Percentiles rank a stretch among this genome's conserved stretches.
phyloP scores from a whole-genome alignment of 1,140 invertebrate genomes.

The Anoplolepis gracilipes region DNA sequence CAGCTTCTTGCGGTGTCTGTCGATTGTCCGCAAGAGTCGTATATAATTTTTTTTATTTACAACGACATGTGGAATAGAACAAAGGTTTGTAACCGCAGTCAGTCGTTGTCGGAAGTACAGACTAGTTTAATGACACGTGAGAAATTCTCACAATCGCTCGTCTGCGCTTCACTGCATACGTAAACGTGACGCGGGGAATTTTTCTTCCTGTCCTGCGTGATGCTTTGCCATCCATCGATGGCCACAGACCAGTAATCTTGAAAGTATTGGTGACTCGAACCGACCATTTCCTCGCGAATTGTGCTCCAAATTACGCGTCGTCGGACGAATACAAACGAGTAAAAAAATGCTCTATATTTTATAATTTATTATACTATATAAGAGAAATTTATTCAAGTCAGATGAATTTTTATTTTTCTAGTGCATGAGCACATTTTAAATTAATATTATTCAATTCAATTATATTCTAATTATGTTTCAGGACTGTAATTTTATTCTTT shows the following conservation, averaged over 20 bases:
- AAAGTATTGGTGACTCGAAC: constrained; percentile 32
- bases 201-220: constrained; percentile 58
- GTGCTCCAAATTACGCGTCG: background rate
- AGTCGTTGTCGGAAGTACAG: constrained; percentile 20
- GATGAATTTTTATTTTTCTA: background rate
- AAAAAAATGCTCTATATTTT: background rate
- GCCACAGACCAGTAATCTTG: constrained; percentile 25
- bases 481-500: too few species aligned
- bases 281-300: constrained; percentile 23
- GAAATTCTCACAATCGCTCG: constrained; percentile 61
- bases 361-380: background rate
- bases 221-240: constrained; percentile 36
- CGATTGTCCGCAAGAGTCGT: background rate
- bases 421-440: too few species aligned
- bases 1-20: background rate
- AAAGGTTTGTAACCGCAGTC: constrained; percentile 18
- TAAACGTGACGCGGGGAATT: constrained; percentile 17
- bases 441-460: too few species aligned
- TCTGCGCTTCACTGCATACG: constrained; percentile 25
- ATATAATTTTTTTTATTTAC: constrained; percentile 14
- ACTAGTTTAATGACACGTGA: constrained; percentile 68
- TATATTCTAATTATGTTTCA: too few species aligned
- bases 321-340: background rate
- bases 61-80: background rate
- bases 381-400: background rate